A percentile compares a stretch with the other conserved stretches of the same genome.
Conservation (phyloP, 2,888 invertebrate genomes). For the Chrysolina oricalcia region DNA sequence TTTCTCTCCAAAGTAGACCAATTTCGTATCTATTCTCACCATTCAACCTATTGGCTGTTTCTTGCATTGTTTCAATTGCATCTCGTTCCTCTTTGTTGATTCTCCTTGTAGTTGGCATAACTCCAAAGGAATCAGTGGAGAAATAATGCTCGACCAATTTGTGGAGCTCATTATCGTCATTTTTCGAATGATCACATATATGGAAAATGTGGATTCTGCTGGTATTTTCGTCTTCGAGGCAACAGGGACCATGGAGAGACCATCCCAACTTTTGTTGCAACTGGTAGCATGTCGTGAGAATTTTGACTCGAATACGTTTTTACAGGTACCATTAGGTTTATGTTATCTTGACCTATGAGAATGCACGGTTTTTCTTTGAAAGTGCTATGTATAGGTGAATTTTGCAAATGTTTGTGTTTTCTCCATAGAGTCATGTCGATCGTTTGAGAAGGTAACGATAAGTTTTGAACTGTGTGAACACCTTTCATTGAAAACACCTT, state of each 20-base stretch:
- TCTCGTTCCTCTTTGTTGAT: background rate
- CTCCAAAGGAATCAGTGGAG: background rate
- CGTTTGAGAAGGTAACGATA: background rate
- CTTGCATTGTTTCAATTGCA: background rate
- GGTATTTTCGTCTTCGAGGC: background rate
- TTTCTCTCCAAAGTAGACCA: background rate
- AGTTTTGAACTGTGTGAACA: background rate
- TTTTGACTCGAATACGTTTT: slow-evolving; percentile 3
- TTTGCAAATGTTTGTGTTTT: too few species aligned
- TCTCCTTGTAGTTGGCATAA: background rate
- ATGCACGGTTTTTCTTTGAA: background rate
- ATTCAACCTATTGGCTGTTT: background rate
- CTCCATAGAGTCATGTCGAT: background rate
- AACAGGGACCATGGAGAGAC: slow-evolving; percentile 1
- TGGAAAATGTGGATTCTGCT: background rate
- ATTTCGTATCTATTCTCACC: background rate
- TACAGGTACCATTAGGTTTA: slow-evolving; percentile 3
- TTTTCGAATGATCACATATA: slow-evolving; percentile 2
- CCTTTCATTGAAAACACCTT: background rate
- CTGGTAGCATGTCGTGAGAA: background rate
- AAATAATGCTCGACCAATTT: background rate
- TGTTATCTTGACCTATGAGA: background rate
- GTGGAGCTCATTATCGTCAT: too few species aligned
- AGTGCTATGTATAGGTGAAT: background rate
- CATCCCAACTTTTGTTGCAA: slow-evolving; percentile 3